Percentiles rank a stretch among this genome's conserved stretches.
Evolutionary conservation across 2,888 invertebrate genomes (phyloP).

Genomic region (Rhagophthalmus giganteus): DNA sequence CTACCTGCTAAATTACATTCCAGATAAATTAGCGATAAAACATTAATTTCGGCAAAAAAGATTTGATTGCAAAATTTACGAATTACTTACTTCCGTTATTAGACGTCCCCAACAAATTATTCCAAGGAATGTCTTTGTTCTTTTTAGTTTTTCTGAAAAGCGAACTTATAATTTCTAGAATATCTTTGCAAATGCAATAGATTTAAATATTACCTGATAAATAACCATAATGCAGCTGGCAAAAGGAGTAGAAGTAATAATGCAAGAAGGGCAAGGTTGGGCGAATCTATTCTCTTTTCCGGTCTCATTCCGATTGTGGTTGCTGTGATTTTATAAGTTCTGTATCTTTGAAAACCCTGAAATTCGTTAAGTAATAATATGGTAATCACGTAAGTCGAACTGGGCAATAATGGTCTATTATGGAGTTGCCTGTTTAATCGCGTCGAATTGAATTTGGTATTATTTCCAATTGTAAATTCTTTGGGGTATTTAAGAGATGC

Average conservation of each 20-base stretch:
- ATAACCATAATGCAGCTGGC: slow-evolving; percentile 12
- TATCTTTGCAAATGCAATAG: not conserved
- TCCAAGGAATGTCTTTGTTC: not conserved
- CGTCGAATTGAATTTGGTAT: slow-evolving; percentile 3
- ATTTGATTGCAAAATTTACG: not conserved
- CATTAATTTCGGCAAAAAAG: too few relatives aligned
- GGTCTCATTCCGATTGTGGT: slow-evolving; percentile 1
- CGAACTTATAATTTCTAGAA: not conserved
- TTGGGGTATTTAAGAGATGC: not conserved
- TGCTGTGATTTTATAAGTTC: slow-evolving; percentile 1
- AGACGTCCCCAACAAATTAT: not conserved
- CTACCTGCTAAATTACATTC: not conserved
- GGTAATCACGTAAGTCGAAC: slow-evolving; percentile 23
- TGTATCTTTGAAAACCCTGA: slow-evolving; percentile 3
- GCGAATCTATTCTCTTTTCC: not conserved
- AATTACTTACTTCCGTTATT: not conserved
- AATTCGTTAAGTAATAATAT: slow-evolving; percentile 29
- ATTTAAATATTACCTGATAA: slow-evolving; percentile 14
- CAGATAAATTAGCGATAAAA: not conserved
- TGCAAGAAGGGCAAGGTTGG: slow-evolving; percentile 11
- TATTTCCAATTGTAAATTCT: slow-evolving; percentile 12
- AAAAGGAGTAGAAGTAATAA: slow-evolving; percentile 29
- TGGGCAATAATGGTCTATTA: slow-evolving; percentile 28
- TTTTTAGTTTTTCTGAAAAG: not conserved
- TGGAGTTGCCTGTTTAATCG: slow-evolving; percentile 2